These are phyloP conservation scores for Saguinus midas DNA, from an alignment of 2,113 vertebrate species.

Conservation along the genomic window DNA sequence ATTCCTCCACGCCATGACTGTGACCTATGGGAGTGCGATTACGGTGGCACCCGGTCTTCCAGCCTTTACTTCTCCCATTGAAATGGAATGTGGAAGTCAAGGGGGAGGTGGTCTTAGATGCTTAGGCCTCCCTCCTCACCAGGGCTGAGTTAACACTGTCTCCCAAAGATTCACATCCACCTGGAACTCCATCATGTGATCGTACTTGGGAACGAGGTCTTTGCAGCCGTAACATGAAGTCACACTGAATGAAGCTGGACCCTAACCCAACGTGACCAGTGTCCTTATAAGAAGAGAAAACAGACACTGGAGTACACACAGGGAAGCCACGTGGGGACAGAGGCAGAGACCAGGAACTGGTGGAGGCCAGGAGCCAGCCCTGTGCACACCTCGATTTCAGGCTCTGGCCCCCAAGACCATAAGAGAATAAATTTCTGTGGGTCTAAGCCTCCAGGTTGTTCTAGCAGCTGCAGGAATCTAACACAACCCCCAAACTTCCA, in stretches of 20 bases:
- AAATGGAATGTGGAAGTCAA: no score
- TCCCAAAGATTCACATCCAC: neutral
- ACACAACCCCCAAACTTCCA: neutral
- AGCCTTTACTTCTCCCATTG: no score
- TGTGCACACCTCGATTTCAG: accelerated
- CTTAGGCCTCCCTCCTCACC: no score
- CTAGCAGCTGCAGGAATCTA: neutral
- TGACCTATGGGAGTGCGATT: no score
- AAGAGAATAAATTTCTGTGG: accelerated
- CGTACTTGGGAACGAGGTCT: neutral
- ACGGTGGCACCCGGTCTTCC: no score
- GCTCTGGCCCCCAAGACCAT: accelerated
- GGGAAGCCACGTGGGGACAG: accelerated
- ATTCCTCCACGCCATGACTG: no score
- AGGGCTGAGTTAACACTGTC: no score
- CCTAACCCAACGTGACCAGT: accelerated
- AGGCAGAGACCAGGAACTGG: neutral
- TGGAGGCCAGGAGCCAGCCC: neutral
- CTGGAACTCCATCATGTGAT: neutral
- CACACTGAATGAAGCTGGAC: accelerated
- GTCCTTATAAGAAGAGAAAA: neutral
- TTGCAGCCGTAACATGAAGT: neutral
- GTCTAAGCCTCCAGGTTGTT: no score
- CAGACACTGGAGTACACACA: accelerated
- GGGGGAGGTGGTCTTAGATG: no score